These are phyloP conservation scores for Serilophus lunatus DNA, from an alignment of 2,113 vertebrate genomes.

Conservation along the genomic window DNA sequence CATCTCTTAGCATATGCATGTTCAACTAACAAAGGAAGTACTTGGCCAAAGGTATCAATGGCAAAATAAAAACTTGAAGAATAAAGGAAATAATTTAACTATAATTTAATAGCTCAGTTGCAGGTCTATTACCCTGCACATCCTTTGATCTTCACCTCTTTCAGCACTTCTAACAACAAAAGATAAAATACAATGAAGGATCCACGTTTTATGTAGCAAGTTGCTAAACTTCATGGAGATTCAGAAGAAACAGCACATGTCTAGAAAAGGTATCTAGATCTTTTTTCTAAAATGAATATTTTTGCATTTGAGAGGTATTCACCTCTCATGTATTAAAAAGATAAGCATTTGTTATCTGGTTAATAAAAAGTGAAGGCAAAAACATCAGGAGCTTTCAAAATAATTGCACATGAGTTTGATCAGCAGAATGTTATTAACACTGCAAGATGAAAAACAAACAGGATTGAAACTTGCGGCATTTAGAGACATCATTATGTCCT, in stretches of 20 bases:
- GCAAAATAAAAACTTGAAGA: neutral
- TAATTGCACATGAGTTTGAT: constrained; percentile 2
- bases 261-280: neutral
- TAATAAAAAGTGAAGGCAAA: neutral
- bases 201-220: neutral
- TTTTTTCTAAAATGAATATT: neutral
- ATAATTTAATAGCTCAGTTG: neutral
- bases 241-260: neutral
- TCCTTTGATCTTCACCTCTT: neutral
- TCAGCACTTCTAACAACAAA: neutral
- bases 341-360: constrained; percentile 26
- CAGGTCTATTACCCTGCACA: neutral
- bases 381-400: constrained; percentile 27
- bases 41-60: neutral
- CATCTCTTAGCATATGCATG: neutral
- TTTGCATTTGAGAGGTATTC: neutral
- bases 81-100: neutral
- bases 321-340: neutral
- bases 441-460: constrained; percentile 24
- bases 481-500: constrained; percentile 11
- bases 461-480: constrained; percentile 4
- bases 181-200: neutral
- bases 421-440: constrained; percentile 2
- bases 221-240: neutral
- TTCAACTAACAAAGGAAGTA: neutral